Evolutionary conservation across 2,888 invertebrate genomes (phyloP).

Genomic region (Apotomis turbidana): DNA sequence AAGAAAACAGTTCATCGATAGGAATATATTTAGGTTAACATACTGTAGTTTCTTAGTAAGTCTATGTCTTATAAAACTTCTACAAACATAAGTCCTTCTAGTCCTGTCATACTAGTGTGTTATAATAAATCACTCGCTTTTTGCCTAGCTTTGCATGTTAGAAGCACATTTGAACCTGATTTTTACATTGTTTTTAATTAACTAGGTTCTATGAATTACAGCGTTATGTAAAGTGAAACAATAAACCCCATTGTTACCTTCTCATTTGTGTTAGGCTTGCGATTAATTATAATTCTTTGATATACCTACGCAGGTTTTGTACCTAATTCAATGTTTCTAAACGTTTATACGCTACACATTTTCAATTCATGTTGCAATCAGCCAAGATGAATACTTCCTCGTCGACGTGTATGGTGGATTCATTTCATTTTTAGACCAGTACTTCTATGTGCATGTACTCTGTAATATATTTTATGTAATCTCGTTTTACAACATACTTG

Average conservation of each 20-base stretch:
- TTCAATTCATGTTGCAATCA: too few species aligned
- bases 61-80: neutral
- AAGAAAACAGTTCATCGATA: neutral
- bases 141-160: slow-evolving; percentile 19
- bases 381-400: too few species aligned
- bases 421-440: too few species aligned
- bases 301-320: neutral
- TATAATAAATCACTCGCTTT: slow-evolving; percentile 19
- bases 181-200: slow-evolving; percentile 27
- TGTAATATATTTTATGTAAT: too few species aligned
- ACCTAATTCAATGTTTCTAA: neutral
- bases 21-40: neutral
- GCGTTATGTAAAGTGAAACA: slow-evolving; percentile 15
- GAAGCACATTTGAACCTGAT: slow-evolving; percentile 19
- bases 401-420: too few species aligned
- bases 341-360: too few species aligned
- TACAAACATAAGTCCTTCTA: neutral
- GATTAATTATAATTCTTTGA: slow-evolving; percentile 8
- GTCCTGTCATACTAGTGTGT: neutral
- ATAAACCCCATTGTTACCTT: slow-evolving; percentile 12
- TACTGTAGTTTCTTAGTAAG: neutral
- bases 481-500: too few species aligned
- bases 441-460: too few species aligned
- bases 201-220: slow-evolving; percentile 20
- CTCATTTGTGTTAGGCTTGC: slow-evolving; percentile 7